Base-by-base conservation (phyloP, 2,888 invertebrate species). In the Malthinus seriepunctatus region DNA sequence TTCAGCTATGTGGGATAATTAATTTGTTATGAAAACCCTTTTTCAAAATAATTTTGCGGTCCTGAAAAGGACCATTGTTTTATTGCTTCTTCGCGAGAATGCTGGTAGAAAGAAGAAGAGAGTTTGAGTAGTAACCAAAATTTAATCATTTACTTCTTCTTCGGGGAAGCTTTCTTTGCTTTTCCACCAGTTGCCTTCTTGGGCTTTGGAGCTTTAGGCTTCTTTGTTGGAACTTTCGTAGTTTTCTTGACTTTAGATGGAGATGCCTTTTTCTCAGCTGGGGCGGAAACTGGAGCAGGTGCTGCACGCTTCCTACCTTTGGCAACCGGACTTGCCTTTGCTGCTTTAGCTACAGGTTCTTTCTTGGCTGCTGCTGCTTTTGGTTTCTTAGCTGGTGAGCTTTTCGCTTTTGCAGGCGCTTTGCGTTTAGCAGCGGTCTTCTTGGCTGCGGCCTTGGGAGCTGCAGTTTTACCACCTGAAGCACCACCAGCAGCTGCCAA, bases 181-280 rank as follows among this genome's bases (percentile, higher is more conserved):
- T 23, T 9, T 15, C 23, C 23, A 15, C n/a, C 39, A 6, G 39
- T 23, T 3, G 15, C 15, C 9, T n/a, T 15, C 12, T 42, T 42
- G 15, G 39, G 39, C 1, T 42, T 42, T n/a, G 39, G 39, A 0
- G 39, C 14, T 15, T 42, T 42, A 11, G 14, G 14, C 12, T 14
- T 23, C 10, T 14, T 23, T 10, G 15, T 15, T 5, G 39, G 39
- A 42, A 9, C 76, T 15, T 42, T 42, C 2, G 39, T 23, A 2
- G 23, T 23, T 3, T 42, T 42, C 2, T 42, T 42, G n/a, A 9
- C 39, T 15, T n/a, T 9, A 5, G 39, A 14, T 8, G 39, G 39
- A n/a, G 39, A 14, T 8, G 51, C 6, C 94, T 95, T 45, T 60
- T 37, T 32, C 45, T 63, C 63, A 8, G 23, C 39, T 7, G 39